A percentile compares a stretch with the other conserved stretches of the same genome.
Conservation (phyloP, 1,140 invertebrate genomes). For the fruit fly (Drosophila melanogaster) region DNA sequence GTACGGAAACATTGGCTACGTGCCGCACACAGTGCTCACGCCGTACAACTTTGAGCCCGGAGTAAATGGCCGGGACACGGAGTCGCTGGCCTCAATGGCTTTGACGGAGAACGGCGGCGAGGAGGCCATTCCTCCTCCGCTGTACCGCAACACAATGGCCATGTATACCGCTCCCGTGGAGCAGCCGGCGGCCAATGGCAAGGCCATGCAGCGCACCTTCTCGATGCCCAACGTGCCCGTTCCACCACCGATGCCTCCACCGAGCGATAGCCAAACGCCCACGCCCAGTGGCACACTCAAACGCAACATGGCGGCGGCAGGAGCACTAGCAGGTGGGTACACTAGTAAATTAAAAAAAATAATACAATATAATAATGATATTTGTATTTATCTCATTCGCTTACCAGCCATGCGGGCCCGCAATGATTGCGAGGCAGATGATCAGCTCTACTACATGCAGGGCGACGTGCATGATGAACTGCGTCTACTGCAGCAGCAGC, state of each 20-base stretch:
- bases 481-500: constrained; percentile 86
- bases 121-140: constrained; percentile 42
- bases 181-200: constrained; percentile 32
- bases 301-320: constrained; percentile 63
- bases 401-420: constrained; percentile 62
- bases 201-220: constrained; percentile 67
- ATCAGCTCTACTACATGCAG: constrained; percentile 67
- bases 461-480: constrained; percentile 89
- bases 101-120: constrained; percentile 51
- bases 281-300: constrained; percentile 69
- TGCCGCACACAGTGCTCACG: constrained; percentile 98
- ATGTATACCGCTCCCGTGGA: constrained; percentile 53
- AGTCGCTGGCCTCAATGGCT: constrained; percentile 59
- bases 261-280: constrained; percentile 72
- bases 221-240: constrained; percentile 79
- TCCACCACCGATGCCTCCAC: constrained; percentile 77
- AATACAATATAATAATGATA: neutral
- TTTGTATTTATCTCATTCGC: too few relatives aligned
- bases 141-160: constrained; percentile 73
- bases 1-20: constrained; percentile 94
- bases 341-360: neutral
- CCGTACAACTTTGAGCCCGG: constrained; percentile 85
- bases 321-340: constrained; percentile 58
- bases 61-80: constrained; percentile 57
- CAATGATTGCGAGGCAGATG: constrained; percentile 67